phyloP scores from a whole-genome alignment of 2,797 vertebrate species.

The Coccyzus lansbergi region DNA sequence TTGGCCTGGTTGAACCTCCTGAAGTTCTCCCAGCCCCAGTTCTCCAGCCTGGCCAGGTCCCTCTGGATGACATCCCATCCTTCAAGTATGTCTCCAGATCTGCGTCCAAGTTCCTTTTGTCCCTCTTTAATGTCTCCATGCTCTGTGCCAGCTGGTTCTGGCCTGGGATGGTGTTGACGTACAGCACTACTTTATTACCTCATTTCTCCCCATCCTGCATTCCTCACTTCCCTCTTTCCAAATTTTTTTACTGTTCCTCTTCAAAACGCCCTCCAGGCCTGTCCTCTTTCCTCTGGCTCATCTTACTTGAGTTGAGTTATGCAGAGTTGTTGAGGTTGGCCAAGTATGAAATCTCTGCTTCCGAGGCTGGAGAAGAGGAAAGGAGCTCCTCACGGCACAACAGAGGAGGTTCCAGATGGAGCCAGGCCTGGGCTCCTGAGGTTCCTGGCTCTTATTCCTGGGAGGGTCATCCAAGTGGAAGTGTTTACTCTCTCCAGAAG shows the following conservation, averaged over 20 bases:
- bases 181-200: not conserved
- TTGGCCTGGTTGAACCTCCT: no score
- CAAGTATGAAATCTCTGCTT: not conserved
- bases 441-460: not conserved
- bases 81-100: not conserved
- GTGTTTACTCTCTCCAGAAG: not conserved
- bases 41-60: no score
- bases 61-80: no score
- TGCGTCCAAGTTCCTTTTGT: not conserved
- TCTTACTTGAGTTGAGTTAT: not conserved
- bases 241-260: not conserved
- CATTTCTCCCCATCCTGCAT: rapidly evolving
- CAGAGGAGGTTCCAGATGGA: not conserved
- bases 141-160: not conserved
- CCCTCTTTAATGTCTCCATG: not conserved
- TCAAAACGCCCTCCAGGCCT: not conserved
- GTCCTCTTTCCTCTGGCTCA: not conserved
- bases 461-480: not conserved
- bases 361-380: not conserved
- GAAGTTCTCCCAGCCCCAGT: no score
- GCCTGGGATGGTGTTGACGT: not conserved
- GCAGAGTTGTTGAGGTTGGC: not conserved
- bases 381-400: not conserved
- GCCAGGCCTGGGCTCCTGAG: not conserved
- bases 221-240: not conserved